phyloP scores from a whole-genome alignment of 2,888 invertebrate genomes.

The Belgica antarctica region DNA sequence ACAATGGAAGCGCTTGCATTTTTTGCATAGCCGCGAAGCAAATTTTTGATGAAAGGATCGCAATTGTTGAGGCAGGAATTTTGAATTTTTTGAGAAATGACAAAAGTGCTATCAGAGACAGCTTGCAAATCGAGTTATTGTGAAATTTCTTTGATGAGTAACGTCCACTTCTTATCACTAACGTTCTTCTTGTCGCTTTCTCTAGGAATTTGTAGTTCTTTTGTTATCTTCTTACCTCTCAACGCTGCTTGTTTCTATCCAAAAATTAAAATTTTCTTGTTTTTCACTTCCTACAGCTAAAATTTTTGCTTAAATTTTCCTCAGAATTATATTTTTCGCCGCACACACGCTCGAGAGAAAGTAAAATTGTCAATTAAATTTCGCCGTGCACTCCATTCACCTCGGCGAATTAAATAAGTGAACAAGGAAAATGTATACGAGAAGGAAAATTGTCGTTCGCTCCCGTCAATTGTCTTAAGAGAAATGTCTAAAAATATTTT shows the following conservation, averaged over 20 bases:
- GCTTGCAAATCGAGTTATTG: too few species aligned
- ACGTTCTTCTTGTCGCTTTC: background rate
- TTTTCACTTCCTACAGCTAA: background rate
- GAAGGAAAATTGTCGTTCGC: constrained; percentile 14
- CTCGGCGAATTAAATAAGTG: constrained; percentile 20
- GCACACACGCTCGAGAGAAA: background rate
- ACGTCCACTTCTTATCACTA: too few species aligned
- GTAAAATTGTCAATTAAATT: background rate
- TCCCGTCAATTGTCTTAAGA: constrained; percentile 26
- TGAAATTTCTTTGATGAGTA: too few species aligned
- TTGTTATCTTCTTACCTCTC: background rate
- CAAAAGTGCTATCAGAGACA: too few species aligned
- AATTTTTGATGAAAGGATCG: too few species aligned
- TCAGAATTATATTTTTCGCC: background rate
- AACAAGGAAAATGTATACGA: background rate
- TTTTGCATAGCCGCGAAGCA: too few species aligned
- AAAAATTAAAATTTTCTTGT: background rate
- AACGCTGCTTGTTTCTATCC: background rate
- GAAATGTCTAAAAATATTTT: constrained; percentile 37
- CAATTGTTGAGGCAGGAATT: too few species aligned
- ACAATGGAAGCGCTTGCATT: too few species aligned
- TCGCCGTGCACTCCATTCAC: constrained; percentile 18
- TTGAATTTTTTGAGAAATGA: too few species aligned
- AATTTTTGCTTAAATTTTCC: background rate
- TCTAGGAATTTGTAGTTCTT: background rate